phyloP scores from a whole-genome alignment of 2,888 invertebrate genomes.

The Hecatera dysodea region DNA sequence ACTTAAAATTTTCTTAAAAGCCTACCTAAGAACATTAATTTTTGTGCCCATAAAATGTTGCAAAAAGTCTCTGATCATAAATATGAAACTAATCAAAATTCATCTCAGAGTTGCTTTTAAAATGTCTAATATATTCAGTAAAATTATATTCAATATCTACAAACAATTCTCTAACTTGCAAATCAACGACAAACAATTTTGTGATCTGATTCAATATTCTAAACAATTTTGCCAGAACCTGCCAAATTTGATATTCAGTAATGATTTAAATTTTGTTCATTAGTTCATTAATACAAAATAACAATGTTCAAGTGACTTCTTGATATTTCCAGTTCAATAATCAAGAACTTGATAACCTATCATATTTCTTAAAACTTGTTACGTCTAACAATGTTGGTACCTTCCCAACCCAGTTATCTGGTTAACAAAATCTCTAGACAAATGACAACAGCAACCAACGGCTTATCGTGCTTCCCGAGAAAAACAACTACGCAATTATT shows the following conservation, averaged over 20 bases:
- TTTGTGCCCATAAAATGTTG: neutral
- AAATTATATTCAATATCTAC: neutral
- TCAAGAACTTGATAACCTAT: neutral
- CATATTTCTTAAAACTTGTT: neutral
- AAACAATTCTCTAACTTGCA: neutral
- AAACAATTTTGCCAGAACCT: neutral
- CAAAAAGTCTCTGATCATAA: neutral
- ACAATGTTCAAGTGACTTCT: neutral
- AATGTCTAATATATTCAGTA: neutral
- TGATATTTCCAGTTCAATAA: slow-evolving; percentile 16
- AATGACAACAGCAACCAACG: too few species aligned
- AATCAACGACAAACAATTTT: neutral
- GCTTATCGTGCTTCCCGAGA: too few species aligned
- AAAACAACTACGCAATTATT: neutral
- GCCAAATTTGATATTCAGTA: slow-evolving; percentile 3
- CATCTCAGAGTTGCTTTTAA: too few species aligned
- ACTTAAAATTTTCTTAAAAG: neutral
- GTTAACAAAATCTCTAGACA: too few species aligned
- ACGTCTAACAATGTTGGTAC: too few species aligned
- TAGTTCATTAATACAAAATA: slow-evolving; percentile 2
- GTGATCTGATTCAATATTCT: slow-evolving; percentile 2
- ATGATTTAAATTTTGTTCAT: neutral
- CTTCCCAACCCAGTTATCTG: too few species aligned
- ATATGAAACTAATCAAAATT: neutral
- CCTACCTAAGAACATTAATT: neutral